These are phyloP conservation scores for honey bee (Apis mellifera) DNA, from an alignment of 1,140 invertebrate genomes.

Conservation along the genomic window Amel_HAv3.1 CM009934.2:12234501-12235000, in stretches of 20 bases:
- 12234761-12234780: background rate
- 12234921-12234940: background rate
- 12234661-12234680: constrained; percentile 88
- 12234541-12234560: constrained; percentile 92
- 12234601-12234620: constrained; percentile 89
- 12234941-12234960: background rate
- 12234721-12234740: constrained; percentile 87
- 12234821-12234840: background rate
- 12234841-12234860: too few species aligned
- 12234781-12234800: background rate
- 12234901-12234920: too few species aligned
- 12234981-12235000: background rate
- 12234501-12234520: constrained; percentile 87
- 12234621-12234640: constrained; percentile 89
- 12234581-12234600: constrained; percentile 88
- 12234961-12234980: background rate
- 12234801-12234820: background rate
- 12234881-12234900: background rate
- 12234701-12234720: constrained; percentile 93
- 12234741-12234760: constrained; percentile 14
- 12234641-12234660: constrained; percentile 85
- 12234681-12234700: constrained; percentile 94
- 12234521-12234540: constrained; percentile 88
- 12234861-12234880: background rate
- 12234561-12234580: constrained; percentile 90